These are phyloP conservation scores for Pristionchus japonicus DNA, from an alignment of 2,888 invertebrate genomes.

Conservation along the genomic window DNA sequence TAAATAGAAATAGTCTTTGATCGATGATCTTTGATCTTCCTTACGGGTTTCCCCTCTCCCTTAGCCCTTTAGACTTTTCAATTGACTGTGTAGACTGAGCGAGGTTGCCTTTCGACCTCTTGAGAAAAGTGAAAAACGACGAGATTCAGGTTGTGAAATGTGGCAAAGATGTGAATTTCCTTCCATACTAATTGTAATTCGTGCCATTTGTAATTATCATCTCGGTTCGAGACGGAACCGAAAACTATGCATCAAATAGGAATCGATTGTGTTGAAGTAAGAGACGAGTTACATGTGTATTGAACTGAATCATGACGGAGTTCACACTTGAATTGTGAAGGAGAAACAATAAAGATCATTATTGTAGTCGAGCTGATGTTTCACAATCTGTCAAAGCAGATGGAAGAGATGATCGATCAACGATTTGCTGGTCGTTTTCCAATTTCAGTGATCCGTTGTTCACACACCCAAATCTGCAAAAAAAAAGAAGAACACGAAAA, in stretches of 20 bases:
- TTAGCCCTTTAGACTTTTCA: constrained; percentile 7
- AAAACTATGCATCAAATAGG: constrained; percentile 3
- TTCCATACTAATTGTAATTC: neutral
- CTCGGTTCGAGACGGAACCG: neutral
- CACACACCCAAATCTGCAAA: neutral
- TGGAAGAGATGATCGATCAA: neutral
- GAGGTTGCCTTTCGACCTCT: neutral
- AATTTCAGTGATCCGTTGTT: neutral
- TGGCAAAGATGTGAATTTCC: neutral
- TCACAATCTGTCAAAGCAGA: neutral
- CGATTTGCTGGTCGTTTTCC: neutral
- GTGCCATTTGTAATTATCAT: constrained; percentile 7
- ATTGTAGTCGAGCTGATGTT: neutral
- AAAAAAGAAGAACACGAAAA: neutral
- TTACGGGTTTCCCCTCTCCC: constrained; percentile 1
- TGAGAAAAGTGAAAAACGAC: neutral
- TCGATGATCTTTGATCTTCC: constrained; percentile 19
- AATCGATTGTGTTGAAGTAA: constrained; percentile 27
- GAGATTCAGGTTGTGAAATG: neutral
- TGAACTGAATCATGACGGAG: constrained; percentile 28
- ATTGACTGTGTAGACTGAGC: neutral
- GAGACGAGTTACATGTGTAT: constrained; percentile 28
- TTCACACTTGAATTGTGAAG: neutral
- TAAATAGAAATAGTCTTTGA: constrained; percentile 26
- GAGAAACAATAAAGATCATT: neutral